Conservation (phyloP, 2,113 vertebrate species). For the Cranoglanis bouderius region DNA sequence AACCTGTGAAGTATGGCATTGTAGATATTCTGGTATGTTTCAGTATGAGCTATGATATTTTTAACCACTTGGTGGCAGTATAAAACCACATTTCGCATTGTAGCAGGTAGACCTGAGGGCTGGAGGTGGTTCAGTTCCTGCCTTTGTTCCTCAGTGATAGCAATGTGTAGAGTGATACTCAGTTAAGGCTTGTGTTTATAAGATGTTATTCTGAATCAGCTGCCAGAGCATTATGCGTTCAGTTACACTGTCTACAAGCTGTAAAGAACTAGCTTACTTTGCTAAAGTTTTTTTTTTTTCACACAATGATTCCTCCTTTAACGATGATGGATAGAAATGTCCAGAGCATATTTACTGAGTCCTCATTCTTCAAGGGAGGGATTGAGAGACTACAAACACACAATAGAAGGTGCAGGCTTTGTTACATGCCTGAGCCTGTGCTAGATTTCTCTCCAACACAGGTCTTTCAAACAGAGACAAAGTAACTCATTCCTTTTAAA, state of each 20-base stretch:
- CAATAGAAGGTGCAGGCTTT: constrained; percentile 19
- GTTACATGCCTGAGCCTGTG: constrained; percentile 34
- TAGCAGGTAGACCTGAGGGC: neutral
- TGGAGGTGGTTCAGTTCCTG: neutral
- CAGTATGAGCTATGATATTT: neutral
- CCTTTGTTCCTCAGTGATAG: no score
- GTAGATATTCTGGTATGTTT: neutral
- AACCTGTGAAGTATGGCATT: neutral
- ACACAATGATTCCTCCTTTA: no score
- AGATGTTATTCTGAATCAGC: neutral
- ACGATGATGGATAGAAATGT: no score
- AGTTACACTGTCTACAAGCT: neutral
- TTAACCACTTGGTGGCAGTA: constrained; percentile 31
- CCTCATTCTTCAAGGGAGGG: no score
- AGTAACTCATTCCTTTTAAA: neutral
- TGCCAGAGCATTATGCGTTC: neutral
- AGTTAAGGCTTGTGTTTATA: neutral
- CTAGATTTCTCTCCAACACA: neutral
- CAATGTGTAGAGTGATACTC: neutral
- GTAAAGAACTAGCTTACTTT: neutral
- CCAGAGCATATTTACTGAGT: no score
- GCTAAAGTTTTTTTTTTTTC: neutral
- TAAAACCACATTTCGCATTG: neutral
- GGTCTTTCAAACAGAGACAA: neutral
- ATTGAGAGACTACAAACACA: constrained; percentile 25